Evolutionary conservation across 2,797 vertebrate genomes (phyloP).

Genomic region (Furcifer pardalis): DNA sequence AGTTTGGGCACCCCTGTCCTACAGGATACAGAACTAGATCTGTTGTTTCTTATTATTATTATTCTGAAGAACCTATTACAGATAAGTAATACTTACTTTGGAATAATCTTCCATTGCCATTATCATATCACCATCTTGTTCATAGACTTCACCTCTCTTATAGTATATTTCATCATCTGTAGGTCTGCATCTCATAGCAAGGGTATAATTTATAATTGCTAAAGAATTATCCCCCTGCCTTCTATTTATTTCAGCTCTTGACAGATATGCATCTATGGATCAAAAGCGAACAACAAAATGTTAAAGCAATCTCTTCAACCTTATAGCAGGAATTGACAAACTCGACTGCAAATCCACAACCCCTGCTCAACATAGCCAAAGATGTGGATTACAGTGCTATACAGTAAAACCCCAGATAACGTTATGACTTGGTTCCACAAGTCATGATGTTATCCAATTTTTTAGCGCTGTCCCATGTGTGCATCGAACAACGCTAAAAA

Average conservation of each 20-base stretch:
- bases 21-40: no score
- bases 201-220: conserved; percentile 76
- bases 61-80: no score
- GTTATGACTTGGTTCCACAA: no score
- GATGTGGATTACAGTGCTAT: neutral
- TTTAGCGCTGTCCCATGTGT: no score
- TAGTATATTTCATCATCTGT: conserved; percentile 78
- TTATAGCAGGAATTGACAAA: no score
- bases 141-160: conserved; percentile 76
- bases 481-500: no score
- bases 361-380: no score
- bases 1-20: no score
- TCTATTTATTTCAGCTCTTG: conserved; percentile 81
- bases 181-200: conserved; percentile 77
- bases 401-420: no score
- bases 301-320: conserved; percentile 2
- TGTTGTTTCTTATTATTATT: no score
- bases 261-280: conserved; percentile 76
- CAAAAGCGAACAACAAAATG: conserved; percentile 39
- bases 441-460: no score
- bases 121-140: conserved; percentile 62
- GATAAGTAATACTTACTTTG: conserved; percentile 68
- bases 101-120: conserved; percentile 81
- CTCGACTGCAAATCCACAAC: no score
- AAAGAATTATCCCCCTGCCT: conserved; percentile 66